Evolutionary conservation across 1,140 invertebrate genomes (phyloP), one percentile per base, ranked within the genome.

Genomic region (Drosophila athabasca): DNA sequence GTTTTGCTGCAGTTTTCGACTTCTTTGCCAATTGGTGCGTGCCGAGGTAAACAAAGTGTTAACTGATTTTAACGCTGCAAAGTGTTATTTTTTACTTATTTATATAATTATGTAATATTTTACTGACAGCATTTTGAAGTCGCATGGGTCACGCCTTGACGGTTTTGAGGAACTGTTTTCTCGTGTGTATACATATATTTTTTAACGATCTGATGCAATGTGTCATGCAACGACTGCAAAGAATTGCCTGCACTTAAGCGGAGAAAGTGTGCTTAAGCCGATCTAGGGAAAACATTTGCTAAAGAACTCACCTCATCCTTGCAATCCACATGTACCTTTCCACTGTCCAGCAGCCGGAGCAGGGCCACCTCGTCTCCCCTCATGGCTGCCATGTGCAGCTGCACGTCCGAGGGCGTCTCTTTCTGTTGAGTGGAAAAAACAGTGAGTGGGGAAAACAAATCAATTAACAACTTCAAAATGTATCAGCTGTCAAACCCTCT

Each of bases 311-410:
- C 97, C 94, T 96, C 95, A 92, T 98, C 97, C 91, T 95, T 95
- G 76, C 96, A 98, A 92, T 98, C 97, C 35, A 98, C 97, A 93
- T 98, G 97, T 44, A 98, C 97, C 82, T 96, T 96, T 52, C 97
- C 97, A 49, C 95, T 97, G 91, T 98, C 96, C 58, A 98, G 93
- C n/a, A 98, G 94, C 76, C 94, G 94, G 55, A 94, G 93, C 53
- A 98, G 93, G 48, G 94, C 94, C 39, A 95, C 94, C 39, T 95
- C 93, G 92, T 98, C 96, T 2, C 97, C 97, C 59, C 96, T 94
- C 52, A 97, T 93, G 13, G 97, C 97, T 19, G 97, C 96, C 88
- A 97, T 93, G 93, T 98, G 97, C 78, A 98, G 94, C 92, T 97
- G 95, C 76, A 97, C 96, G 92, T 98, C 97, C 75, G 96, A 96